A percentile compares a stretch with the other conserved stretches of the same genome.
Evolutionary conservation across 1,140 invertebrate genomes (phyloP).

Genomic region (Hirudo medicinalis): DNA sequence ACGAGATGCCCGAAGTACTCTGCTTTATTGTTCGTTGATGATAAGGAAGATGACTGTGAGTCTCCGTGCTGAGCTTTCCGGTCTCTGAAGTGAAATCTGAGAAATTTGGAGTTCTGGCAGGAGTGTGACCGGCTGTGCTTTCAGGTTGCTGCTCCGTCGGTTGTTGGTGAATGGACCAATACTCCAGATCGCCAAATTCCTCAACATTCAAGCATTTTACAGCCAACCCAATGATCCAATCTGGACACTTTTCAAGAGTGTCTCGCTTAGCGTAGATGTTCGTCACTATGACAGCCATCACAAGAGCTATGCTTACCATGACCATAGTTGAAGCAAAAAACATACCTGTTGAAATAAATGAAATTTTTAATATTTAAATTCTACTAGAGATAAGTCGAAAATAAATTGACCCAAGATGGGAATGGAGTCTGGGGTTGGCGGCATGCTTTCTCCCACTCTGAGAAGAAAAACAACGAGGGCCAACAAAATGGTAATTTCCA

Average conservation of each 20-base stretch:
- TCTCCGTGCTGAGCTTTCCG: too few species aligned
- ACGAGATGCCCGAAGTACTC: too few species aligned
- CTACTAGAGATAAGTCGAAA: background rate
- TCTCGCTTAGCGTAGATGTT: constrained; percentile 24
- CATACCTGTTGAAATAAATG: constrained; percentile 22
- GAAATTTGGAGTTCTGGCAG: too few species aligned
- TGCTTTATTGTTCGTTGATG: too few species aligned
- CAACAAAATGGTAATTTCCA: constrained; percentile 47
- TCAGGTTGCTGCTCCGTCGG: background rate
- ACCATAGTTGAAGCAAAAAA: constrained; percentile 25
- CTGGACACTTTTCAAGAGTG: constrained; percentile 8
- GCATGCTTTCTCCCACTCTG: constrained; percentile 81
- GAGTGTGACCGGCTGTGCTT: too few species aligned
- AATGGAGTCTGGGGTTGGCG: constrained; percentile 76
- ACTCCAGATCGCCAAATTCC: background rate
- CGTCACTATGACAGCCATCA: constrained; percentile 27
- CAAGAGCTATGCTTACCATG: constrained; percentile 25
- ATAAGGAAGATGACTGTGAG: too few species aligned
- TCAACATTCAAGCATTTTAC: constrained; percentile 3
- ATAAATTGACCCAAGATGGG: constrained; percentile 36
- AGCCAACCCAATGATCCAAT: constrained; percentile 18
- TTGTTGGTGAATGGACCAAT: constrained; percentile 8
- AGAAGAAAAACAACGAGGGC: constrained; percentile 40
- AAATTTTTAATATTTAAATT: too few species aligned
- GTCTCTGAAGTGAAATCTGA: too few species aligned